Evolutionary conservation across 2,797 vertebrate species (phyloP).

Genomic region (Chrosomus eos): DNA sequence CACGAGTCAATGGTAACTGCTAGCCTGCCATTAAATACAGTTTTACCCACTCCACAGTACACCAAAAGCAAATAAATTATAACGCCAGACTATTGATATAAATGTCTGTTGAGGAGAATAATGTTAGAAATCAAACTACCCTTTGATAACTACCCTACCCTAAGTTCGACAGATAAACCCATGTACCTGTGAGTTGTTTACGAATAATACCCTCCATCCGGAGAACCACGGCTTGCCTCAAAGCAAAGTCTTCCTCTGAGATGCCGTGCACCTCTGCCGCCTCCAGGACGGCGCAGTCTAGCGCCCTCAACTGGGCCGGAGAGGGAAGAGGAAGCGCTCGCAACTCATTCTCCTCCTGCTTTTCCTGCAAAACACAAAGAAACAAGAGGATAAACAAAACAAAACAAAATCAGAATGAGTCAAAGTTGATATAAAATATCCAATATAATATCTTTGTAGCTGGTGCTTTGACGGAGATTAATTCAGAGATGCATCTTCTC

Average conservation of each 20-base stretch:
- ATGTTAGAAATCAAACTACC: too few relatives aligned
- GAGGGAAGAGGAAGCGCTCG: constrained; percentile 88
- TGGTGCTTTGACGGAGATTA: neutral
- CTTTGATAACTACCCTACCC: too few relatives aligned
- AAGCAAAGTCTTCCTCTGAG: constrained; percentile 88
- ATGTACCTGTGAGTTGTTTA: constrained; percentile 86
- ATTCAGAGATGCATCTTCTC: neutral
- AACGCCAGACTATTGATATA: too few relatives aligned
- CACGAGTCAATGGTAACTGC: too few relatives aligned
- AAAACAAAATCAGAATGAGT: neutral
- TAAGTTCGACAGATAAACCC: neutral
- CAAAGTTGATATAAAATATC: neutral
- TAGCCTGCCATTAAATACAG: too few relatives aligned
- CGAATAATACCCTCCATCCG: constrained; percentile 91
- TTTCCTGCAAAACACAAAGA: constrained; percentile 82
- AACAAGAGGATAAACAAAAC: neutral
- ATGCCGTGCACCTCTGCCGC: constrained; percentile 86
- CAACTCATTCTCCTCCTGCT: constrained; percentile 96
- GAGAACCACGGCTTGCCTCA: constrained; percentile 83
- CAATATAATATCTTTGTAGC: neutral
- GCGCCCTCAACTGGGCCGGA: constrained; percentile 84
- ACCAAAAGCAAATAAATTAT: too few relatives aligned
- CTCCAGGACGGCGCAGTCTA: constrained; percentile 84
- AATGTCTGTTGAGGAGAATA: too few relatives aligned
- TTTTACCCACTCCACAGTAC: too few relatives aligned